A percentile compares a stretch with the other conserved stretches of the same genome.
These are phyloP conservation scores for Acleris literana DNA, from an alignment of 2,888 invertebrate genomes.

Conservation along the genomic window DNA sequence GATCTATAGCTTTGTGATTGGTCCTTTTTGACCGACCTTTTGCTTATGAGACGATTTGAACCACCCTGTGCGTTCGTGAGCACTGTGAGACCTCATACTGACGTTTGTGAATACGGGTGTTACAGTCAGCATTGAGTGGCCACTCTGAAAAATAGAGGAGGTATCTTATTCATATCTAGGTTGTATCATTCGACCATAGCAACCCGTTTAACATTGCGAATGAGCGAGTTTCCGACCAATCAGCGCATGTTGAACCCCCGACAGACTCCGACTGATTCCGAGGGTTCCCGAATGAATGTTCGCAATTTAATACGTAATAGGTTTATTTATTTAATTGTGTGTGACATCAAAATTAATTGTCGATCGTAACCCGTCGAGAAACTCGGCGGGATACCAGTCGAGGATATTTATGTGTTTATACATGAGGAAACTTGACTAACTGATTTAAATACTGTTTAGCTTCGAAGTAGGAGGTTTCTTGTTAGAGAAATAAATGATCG, in stretches of 20 bases:
- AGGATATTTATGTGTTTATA: slow-evolving; percentile 30
- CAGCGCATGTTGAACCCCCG: not conserved
- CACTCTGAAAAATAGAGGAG: too few relatives aligned
- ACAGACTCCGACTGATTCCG: not conserved
- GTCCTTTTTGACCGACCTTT: too few relatives aligned
- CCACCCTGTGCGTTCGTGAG: too few relatives aligned
- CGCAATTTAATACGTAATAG: slow-evolving; percentile 27
- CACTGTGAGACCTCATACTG: too few relatives aligned
- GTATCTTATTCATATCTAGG: too few relatives aligned
- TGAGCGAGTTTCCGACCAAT: not conserved
- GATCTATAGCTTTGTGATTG: too few relatives aligned
- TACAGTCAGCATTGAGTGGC: too few relatives aligned
- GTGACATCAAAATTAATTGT: slow-evolving; percentile 35
- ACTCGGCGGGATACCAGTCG: slow-evolving; percentile 23
- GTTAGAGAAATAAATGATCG: slow-evolving; percentile 19
- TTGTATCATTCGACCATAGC: too few relatives aligned
- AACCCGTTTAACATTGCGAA: not conserved
- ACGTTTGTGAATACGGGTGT: too few relatives aligned
- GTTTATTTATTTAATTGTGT: slow-evolving; percentile 33
- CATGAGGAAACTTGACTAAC: slow-evolving; percentile 32
- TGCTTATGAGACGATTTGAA: too few relatives aligned
- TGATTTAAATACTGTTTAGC: slow-evolving; percentile 28
- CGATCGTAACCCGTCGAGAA: slow-evolving; percentile 28
- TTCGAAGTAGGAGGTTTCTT: slow-evolving; percentile 11
- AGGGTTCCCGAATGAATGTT: slow-evolving; percentile 9